Base-by-base conservation (phyloP, 2,113 vertebrate species). In the Cynopterus brachyotis region DNA sequence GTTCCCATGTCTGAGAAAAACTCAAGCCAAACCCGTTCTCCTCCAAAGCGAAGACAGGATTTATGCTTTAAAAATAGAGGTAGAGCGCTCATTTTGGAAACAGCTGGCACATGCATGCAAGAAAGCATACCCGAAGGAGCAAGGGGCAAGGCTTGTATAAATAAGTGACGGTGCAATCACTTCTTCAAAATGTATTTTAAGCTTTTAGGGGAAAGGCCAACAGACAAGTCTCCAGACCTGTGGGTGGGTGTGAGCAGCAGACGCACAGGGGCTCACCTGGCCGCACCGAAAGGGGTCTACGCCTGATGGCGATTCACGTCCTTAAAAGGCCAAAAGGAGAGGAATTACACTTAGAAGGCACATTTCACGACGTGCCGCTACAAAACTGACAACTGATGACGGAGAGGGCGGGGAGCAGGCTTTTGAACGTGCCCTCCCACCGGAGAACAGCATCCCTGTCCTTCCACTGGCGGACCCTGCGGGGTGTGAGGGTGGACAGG, bases 261-360 rank as follows among this genome's bases (percentile, higher is more conserved):
- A 28, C 55, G 83, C 78, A 60, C 62, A 4, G 50, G 90, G 47
- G 37, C 66, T 92, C 92, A 26, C 59, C 80, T 32, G 75, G 64
- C 75, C 17, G 1, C 9, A 64, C 79, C 62, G 69, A 89, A 91
- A 87, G 67, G 40, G 92, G 55, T 72, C 69, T 32, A 57, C 85
- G 53, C 76, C 57, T 40, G 35, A 94, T 69, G 95, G 95, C 96
- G 97, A 94, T 17, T 96, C 47, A 37, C 24, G 0, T 94, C 97
- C 97, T 97, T 97, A 97, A 97, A 97, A 98, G 97, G 97, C 85
- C 81, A 95, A 89, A 75, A 70, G 89, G 53, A 96, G 53, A 96
- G 83, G 91, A 96, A 97, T 91, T 89, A 83, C 93, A 96, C 78
- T 97, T 73, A 37, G 91, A 76, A 96, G 70, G 72, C 82, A 92